Evolutionary conservation across 2,888 invertebrate species (phyloP), one percentile per base, ranked within the genome.

Genomic region (Nineta flava): DNA sequence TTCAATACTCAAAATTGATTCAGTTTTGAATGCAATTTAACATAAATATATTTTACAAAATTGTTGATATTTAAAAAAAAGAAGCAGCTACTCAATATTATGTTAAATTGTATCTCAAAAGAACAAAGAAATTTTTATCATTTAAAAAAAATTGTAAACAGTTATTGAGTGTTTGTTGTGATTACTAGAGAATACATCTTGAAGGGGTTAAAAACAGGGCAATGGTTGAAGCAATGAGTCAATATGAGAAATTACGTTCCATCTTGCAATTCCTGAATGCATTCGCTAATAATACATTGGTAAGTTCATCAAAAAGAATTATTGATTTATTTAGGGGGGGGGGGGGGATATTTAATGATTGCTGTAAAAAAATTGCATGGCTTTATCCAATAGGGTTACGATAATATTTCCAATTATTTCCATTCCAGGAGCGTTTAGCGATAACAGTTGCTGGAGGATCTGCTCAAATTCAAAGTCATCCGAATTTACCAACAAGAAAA

Each of bases 101-200:
- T 26, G 26, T 26, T 26, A 6, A 26, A 3, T 26, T 26, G 26
- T 26, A 26, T 2, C 7, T 5, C 26, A 38, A 38, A n/a, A 38
- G 12, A 9, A 38, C 32, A 32, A 32, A 10, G 10, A 10, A 10
- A n/a, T 15, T 15, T 38, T 13, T 38, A 5, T 5, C 9, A 13
- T n/a, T 10, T 35, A 35, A 35, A 13, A n/a, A 35, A n/a, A n/a
- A 38, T 41, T 48, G 10, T 16, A 21, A 42, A 12, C 9, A 42
- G 26, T 32, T 17, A 13, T 43, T 16, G 34, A 21, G 21, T 17
- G 31, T 43, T 43, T 53, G 41, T 50, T 57, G 56, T 58, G 38
- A 53, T 55, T 59, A 60, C 21, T 64, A 79, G 76, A 72, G 74
- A 49, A 66, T 75, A 50, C 78, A 79, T 26, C 67, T 81, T 59